Evolutionary conservation across 2,888 invertebrate genomes (phyloP).

Genomic region (Microdon myrmicae): DNA sequence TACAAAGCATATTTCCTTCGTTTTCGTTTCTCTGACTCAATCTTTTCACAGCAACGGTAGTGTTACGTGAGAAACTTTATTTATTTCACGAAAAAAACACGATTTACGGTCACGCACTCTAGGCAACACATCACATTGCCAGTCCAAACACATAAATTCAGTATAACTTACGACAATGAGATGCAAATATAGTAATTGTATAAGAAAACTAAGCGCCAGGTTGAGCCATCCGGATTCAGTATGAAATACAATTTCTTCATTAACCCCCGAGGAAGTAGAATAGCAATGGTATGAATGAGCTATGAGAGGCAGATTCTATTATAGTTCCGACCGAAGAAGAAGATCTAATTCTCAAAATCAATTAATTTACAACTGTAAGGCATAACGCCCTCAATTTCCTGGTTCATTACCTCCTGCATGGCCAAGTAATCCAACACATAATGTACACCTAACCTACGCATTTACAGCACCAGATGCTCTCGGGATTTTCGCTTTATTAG

Average conservation of each 20-base stretch:
- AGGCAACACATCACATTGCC: slow-evolving; percentile 6
- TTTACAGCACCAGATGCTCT: too few relatives aligned
- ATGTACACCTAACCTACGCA: too few relatives aligned
- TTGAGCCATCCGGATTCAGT: background rate
- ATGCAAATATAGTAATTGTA: too few relatives aligned
- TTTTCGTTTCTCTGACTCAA: too few relatives aligned
- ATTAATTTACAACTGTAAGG: slow-evolving; percentile 13
- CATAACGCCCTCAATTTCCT: too few relatives aligned
- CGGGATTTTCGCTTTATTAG: too few relatives aligned
- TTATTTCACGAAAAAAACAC: slow-evolving; percentile 9
- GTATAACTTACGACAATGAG: slow-evolving; percentile 1
- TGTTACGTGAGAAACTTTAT: slow-evolving; percentile 20
- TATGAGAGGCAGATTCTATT: background rate
- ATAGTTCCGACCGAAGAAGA: slow-evolving; percentile 2
- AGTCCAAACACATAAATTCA: background rate
- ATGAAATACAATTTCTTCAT: background rate
- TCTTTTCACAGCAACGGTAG: too few relatives aligned
- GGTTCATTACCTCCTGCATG: too few relatives aligned
- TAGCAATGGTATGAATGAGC: background rate
- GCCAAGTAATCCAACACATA: too few relatives aligned
- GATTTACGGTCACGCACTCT: slow-evolving; percentile 13
- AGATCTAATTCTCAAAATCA: slow-evolving; percentile 10
- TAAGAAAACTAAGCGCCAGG: background rate
- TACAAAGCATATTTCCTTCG: too few relatives aligned
- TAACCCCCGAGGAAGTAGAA: background rate